Evolutionary conservation across 2,113 vertebrate genomes (phyloP), one percentile per base, ranked within the genome.

Genomic region (Catharus bicknelli): DNA sequence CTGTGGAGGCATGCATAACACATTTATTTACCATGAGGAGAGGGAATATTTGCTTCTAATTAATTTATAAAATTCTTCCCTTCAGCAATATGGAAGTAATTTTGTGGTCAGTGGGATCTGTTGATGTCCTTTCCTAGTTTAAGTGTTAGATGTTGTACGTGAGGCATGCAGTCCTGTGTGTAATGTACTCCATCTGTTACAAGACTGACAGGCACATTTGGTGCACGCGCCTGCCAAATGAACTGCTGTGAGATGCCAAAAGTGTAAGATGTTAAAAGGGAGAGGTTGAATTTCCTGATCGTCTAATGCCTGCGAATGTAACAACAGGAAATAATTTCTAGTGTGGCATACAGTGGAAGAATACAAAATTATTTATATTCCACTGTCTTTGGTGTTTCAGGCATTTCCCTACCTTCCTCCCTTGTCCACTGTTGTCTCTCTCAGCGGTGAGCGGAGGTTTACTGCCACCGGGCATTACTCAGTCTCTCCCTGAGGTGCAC

Each of bases 191-290:
- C 95, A 96, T 97, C 95, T 97, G 95, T 91, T 88, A 87, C 77
- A 74, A 95, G 93, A 90, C 91, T 95, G 93, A 94, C 88, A 74
- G 73, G 86, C 97, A 87, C 93, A 96, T 94, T 97, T 97, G 93
- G 88, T 95, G 43, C 80, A 75, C 10, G 54, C 4, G 53, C 91
- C 70, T 96, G 93, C 95, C 94, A 95, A 96, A 88, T 93, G 88
- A 86, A 94, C 89, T 93, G 86, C 87, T 90, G 72, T 83, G 79
- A 87, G 80, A 90, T 96, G 95, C 95, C 92, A 96, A 92, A 92
- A 79, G 93, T 91, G 81, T 95, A 91, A 88, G 73, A 81, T 85
- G 75, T 87, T 86, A 87, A 93, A 84, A 95, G 58, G 77, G 53
- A 94, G 67, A 93, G 66, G 72, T 89, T 87, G 75, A 94, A 88